Evolutionary conservation across 2,888 invertebrate genomes (phyloP).

Genomic region (Drosophila mimetica): DNA sequence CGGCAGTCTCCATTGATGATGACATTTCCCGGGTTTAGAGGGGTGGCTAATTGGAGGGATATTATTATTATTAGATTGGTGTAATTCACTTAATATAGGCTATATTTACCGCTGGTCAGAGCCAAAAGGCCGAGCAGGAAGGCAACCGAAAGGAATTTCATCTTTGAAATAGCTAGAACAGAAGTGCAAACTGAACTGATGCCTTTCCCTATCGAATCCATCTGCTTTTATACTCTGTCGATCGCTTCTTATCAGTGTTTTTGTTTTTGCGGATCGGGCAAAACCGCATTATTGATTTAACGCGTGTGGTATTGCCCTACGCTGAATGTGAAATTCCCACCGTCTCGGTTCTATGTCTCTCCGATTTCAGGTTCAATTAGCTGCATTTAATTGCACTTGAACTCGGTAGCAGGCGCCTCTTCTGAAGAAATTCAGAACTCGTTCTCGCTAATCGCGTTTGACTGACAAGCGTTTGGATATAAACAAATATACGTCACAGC

Average conservation of each 20-base stretch:
- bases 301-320: slow-evolving; percentile 29
- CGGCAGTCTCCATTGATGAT: slow-evolving; percentile 68
- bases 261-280: slow-evolving; percentile 18
- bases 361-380: slow-evolving; percentile 36
- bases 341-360: neutral
- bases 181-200: slow-evolving; percentile 37
- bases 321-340: slow-evolving; percentile 26
- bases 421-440: slow-evolving; percentile 27
- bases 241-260: slow-evolving; percentile 19
- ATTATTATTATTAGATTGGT: neutral
- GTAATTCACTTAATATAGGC: rapidly evolving
- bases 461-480: slow-evolving; percentile 30
- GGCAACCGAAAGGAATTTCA: slow-evolving; percentile 71
- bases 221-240: slow-evolving; percentile 21
- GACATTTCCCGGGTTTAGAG: slow-evolving; percentile 69
- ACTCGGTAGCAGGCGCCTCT: slow-evolving; percentile 13
- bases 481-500: neutral
- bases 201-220: neutral
- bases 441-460: slow-evolving; percentile 32
- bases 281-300: slow-evolving; percentile 25
- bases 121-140: slow-evolving; percentile 68
- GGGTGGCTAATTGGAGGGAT: slow-evolving; percentile 43
- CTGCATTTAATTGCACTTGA: slow-evolving; percentile 33
- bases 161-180: slow-evolving; percentile 36
- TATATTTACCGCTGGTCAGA: slow-evolving; percentile 60